phyloP scores from a whole-genome alignment of 2,113 vertebrate genomes.

The Phrynocephalus versicolor region DNA sequence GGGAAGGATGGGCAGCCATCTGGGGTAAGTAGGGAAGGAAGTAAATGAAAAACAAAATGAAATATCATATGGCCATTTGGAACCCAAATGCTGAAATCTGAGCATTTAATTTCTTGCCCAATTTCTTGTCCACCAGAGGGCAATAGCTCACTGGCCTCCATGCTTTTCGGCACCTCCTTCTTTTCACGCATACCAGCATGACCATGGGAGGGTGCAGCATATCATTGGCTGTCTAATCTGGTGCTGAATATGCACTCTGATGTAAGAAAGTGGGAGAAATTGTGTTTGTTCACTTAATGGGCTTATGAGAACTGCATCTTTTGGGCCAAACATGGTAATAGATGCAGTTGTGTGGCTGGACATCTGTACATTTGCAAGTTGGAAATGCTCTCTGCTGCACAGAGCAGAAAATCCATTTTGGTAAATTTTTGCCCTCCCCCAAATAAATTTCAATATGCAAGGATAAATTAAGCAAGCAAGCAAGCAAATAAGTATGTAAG shows the following conservation, averaged over 20 bases:
- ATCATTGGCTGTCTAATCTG: not conserved
- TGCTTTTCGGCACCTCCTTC: not conserved
- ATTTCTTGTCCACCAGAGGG: conserved; percentile 8
- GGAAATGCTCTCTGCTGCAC: no score
- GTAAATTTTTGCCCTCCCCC: no score
- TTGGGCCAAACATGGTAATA: not conserved
- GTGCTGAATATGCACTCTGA: not conserved
- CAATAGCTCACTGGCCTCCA: not conserved
- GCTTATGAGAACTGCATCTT: not conserved
- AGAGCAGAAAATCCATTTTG: no score
- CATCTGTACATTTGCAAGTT: not conserved
- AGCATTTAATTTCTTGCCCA: not conserved
- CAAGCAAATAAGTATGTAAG: no score
- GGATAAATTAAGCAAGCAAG: no score
- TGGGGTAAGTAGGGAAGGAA: not conserved
- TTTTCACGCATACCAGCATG: not conserved
- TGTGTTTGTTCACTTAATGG: not conserved
- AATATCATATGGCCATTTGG: not conserved
- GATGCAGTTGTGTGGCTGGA: not conserved
- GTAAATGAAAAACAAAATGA: not conserved
- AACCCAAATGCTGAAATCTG: no score
- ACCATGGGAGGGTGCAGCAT: not conserved
- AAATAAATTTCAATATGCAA: no score
- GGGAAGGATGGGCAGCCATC: not conserved
- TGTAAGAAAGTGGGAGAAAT: not conserved